Evolutionary conservation across 1,140 invertebrate genomes (phyloP).

Genomic region (Planococcus citri): DNA sequence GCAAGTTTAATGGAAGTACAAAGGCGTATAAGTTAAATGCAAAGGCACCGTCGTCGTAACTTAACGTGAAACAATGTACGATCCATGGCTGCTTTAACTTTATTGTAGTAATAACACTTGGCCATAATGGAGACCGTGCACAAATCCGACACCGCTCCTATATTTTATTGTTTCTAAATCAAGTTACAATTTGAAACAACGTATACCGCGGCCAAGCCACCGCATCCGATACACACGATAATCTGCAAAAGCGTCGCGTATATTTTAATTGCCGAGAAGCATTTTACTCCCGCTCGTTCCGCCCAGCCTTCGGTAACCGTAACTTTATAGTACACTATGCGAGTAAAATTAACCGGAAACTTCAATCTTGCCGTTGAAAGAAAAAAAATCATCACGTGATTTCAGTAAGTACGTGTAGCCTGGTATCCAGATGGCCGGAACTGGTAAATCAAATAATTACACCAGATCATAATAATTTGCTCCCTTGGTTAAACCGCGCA

Average conservation of each 20-base stretch:
- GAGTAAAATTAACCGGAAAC: not conserved
- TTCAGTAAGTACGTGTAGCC: no score
- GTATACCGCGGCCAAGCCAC: not conserved
- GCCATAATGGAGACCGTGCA: not conserved
- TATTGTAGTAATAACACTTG: conserved; percentile 4
- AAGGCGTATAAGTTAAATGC: not conserved
- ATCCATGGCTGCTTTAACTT: not conserved
- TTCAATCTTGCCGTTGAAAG: no score
- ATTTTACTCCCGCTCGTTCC: not conserved
- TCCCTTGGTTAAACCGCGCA: no score
- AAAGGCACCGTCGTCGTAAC: not conserved
- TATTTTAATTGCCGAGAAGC: not conserved
- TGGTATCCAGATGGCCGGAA: no score
- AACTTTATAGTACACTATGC: no score
- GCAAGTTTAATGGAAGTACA: not conserved
- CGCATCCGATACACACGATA: not conserved
- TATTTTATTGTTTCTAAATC: conserved; percentile 8
- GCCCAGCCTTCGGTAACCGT: no score
- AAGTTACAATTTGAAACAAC: not conserved
- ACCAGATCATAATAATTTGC: no score
- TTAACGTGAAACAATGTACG: not conserved
- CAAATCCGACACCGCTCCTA: not conserved
- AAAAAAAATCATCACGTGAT: no score
- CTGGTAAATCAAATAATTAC: no score
- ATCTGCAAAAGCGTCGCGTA: not conserved